Evolutionary conservation across 2,113 vertebrate genomes (phyloP), one percentile per base, ranked within the genome.

Genomic region (Cryptotis parvus): DNA sequence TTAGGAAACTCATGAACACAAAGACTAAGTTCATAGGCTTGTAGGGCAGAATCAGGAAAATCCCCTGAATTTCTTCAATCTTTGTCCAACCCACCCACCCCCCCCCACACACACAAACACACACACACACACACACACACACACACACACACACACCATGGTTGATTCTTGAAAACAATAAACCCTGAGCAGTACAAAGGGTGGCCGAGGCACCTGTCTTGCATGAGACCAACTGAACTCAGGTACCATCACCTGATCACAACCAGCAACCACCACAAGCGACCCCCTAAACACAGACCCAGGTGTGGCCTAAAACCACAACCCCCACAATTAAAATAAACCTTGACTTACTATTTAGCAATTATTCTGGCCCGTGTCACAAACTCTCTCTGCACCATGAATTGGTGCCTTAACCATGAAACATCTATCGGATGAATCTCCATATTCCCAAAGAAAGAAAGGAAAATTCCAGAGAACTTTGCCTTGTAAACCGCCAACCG

Each of bases 151-250:
- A 83, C 27, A 7, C 27, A 41, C 75, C 49, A 43, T 85, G 79
- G 49, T 39, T 78, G 55, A 75, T 88, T 86, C 75, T 92, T 73
- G 45, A 87, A 90, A 95, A 91, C 66, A 68, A 27, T 27, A 68
- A 68, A 33, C 14, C 29, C 3, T 55, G 52, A 6, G 18, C 55
- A 58, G 55, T 22, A 58, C 55, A 58, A 58, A 24, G 5, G 55
- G 55, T 55, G 18, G 4, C 14, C 6, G 55, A 58, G 22, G 55
- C 1, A 20, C 8, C 55, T 24, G 16, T 58, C 55, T 58, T 58
- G 55, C 55, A 58, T 58, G 55, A 22, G 55, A 7, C 55, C 18
- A 58, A 58, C 22, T 24, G 22, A 58, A 22, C 55, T 24, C 18
- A 58, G 55, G 55, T 58, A 24, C 55, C 22, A 58, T 7, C 55